These are phyloP conservation scores for Stichopus chloronotus DNA, from an alignment of 35 echinoderm and acorn worm genomes.

Conservation along the genomic window DNA sequence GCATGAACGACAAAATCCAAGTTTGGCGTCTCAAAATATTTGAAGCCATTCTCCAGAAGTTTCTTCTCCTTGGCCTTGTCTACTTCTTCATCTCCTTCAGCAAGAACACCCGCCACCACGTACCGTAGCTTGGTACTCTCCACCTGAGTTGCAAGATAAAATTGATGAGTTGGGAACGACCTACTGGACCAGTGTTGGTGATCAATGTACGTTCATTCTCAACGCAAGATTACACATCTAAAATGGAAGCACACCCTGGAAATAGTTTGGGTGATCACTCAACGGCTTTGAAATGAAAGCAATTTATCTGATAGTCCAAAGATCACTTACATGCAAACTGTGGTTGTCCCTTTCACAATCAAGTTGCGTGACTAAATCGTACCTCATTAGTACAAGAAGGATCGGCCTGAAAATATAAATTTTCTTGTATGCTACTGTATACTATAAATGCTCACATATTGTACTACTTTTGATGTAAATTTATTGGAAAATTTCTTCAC, in stretches of 20 bases:
- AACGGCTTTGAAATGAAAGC: too few relatives aligned
- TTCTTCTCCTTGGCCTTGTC: conserved; percentile 72
- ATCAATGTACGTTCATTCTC: not conserved
- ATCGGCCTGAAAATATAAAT: too few relatives aligned
- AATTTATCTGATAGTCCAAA: too few relatives aligned
- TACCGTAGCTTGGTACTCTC: conserved; percentile 58
- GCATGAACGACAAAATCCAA: conserved; percentile 75
- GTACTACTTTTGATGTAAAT: too few relatives aligned
- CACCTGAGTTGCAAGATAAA: conserved; percentile 62
- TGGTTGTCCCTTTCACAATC: too few relatives aligned
- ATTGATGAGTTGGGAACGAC: not conserved
- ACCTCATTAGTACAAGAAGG: too few relatives aligned
- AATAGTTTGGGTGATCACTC: too few relatives aligned
- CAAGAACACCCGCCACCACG: conserved; percentile 80
- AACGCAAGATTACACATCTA: not conserved
- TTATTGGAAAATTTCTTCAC: not conserved
- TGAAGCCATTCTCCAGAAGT: conserved; percentile 69
- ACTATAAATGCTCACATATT: too few relatives aligned
- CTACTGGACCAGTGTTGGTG: not conserved
- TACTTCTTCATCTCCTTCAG: conserved; percentile 70
- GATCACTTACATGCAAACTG: too few relatives aligned
- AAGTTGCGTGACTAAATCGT: too few relatives aligned
- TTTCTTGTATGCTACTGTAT: too few relatives aligned
- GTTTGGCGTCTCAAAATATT: conserved; percentile 68
- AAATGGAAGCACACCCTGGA: too few relatives aligned